These are phyloP conservation scores for Amblyornis subalaris DNA, from an alignment of 2,113 vertebrate genomes.

Conservation along the genomic window DNA sequence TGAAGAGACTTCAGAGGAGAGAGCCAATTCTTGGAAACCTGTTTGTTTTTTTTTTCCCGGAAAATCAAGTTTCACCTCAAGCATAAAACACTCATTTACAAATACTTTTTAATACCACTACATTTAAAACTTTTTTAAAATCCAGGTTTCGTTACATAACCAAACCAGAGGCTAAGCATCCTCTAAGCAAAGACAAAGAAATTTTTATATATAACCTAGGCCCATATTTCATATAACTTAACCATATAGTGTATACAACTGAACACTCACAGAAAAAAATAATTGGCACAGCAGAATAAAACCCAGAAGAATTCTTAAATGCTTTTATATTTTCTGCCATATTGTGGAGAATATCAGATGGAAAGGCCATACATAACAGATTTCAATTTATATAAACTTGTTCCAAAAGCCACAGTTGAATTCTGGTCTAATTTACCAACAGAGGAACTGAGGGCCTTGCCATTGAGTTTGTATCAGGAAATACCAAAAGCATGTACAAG, in stretches of 20 bases:
- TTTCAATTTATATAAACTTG: background rate
- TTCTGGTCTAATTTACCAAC: background rate
- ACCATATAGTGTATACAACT: background rate
- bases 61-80: background rate
- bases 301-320: background rate
- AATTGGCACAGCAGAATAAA: background rate
- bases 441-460: background rate
- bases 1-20: background rate
- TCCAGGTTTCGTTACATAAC: background rate
- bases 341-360: background rate
- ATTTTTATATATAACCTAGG: background rate
- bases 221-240: background rate
- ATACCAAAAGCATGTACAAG: background rate
- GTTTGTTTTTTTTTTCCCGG: background rate
- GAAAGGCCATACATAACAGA: background rate
- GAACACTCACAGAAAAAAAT: background rate
- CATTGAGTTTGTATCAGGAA: background rate
- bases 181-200: background rate
- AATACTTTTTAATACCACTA: background rate
- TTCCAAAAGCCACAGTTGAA: background rate
- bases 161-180: background rate
- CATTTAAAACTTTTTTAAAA: background rate
- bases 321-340: background rate
- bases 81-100: background rate
- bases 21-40: background rate